Conservation (phyloP, 1,140 invertebrate species). For the Leguminivora glycinivorella region DNA sequence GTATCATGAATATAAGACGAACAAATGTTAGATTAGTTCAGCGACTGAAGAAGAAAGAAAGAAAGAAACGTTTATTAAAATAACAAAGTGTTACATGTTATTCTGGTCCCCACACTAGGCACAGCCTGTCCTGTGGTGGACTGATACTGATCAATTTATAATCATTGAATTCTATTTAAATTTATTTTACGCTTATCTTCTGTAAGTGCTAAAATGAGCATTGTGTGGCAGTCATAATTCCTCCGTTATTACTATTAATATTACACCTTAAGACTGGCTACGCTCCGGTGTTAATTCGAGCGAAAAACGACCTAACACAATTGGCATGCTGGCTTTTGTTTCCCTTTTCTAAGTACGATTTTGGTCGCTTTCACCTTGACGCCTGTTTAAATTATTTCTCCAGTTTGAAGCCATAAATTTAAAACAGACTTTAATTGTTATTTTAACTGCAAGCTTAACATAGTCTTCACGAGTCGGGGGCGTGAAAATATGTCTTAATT, state of each 20-base stretch:
- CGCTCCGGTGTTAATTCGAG: slow-evolving; percentile 47
- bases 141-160: neutral
- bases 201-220: slow-evolving; percentile 66
- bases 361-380: slow-evolving; percentile 59
- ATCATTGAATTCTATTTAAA: slow-evolving; percentile 25
- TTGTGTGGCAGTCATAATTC: slow-evolving; percentile 63
- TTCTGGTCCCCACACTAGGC: too few relatives aligned
- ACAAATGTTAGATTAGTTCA: slow-evolving; percentile 10
- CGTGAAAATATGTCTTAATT: slow-evolving; percentile 77
- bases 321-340: slow-evolving; percentile 67
- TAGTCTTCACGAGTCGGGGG: slow-evolving; percentile 58
- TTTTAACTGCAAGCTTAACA: slow-evolving; percentile 76
- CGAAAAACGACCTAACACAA: slow-evolving; percentile 62
- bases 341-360: slow-evolving; percentile 65
- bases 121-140: too few relatives aligned
- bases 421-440: slow-evolving; percentile 76
- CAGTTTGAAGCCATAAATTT: slow-evolving; percentile 77
- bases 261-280: slow-evolving; percentile 64
- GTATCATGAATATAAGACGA: slow-evolving; percentile 46
- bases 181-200: slow-evolving; percentile 38
- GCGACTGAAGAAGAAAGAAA: too few relatives aligned
- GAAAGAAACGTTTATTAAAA: too few relatives aligned
- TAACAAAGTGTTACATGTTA: too few relatives aligned
- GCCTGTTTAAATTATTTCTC: slow-evolving; percentile 74
- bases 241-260: slow-evolving; percentile 65